phyloP scores from a whole-genome alignment of 2,888 invertebrate genomes.

The Mesodorylaimus sp. region DNA sequence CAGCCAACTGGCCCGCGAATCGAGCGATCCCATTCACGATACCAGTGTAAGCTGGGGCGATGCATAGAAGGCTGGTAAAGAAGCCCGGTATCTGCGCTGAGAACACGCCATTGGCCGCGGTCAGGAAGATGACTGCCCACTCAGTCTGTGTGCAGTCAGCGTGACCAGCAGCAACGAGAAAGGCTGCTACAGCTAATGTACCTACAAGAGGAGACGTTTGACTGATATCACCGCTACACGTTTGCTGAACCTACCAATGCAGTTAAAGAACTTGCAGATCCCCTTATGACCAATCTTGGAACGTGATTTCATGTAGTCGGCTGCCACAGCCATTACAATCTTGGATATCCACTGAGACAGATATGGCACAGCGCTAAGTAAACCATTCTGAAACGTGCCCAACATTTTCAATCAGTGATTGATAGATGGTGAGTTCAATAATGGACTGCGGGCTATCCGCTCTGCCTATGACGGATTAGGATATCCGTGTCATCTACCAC shows the following conservation, averaged over 20 bases:
- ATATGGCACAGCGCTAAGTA: background rate
- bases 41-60: constrained; percentile 2
- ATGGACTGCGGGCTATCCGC: too few relatives aligned
- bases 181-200: background rate
- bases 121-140: constrained; percentile 1
- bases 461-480: too few relatives aligned
- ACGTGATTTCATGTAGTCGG: background rate
- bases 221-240: too few relatives aligned
- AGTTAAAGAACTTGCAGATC: background rate
- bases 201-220: too few relatives aligned
- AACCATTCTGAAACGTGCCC: background rate
- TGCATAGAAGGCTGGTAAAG: background rate
- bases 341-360: background rate
- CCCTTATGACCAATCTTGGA: background rate
- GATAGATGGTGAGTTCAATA: too few relatives aligned
- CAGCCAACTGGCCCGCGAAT: background rate
- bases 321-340: background rate
- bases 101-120: background rate
- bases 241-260: too few relatives aligned
- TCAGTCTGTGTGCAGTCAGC: background rate
- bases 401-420: too few relatives aligned
- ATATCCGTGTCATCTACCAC: too few relatives aligned
- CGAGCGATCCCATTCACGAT: background rate
- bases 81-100: constrained; percentile 1
- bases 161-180: background rate